Percentiles rank a stretch among this genome's conserved stretches.
Evolutionary conservation across 2,797 vertebrate genomes (phyloP).

Genomic region (Poecile montanus): DNA sequence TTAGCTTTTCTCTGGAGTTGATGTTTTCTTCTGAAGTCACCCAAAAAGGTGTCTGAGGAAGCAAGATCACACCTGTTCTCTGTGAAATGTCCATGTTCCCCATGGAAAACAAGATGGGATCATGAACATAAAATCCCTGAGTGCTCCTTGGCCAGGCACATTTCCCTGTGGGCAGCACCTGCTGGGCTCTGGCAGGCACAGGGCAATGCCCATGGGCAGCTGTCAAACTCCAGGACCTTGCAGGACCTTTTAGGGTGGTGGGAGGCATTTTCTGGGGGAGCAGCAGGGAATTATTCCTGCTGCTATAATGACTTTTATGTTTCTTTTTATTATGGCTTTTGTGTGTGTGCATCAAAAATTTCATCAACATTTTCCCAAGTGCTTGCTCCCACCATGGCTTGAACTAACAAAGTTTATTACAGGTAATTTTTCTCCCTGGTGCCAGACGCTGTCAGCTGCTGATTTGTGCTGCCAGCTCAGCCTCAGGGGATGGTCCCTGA

Average conservation of each 20-base stretch:
- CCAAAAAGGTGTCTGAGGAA: background rate
- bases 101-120: background rate
- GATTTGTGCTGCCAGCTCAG: background rate
- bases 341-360: background rate
- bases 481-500: background rate
- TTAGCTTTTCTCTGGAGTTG: background rate
- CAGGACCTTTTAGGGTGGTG: background rate
- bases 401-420: background rate
- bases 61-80: background rate
- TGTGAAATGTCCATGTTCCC: background rate
- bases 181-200: background rate
- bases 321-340: background rate
- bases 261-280: background rate
- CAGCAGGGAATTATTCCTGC: background rate
- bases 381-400: background rate
- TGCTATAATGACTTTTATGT: background rate
- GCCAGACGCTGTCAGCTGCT: background rate
- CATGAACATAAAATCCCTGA: rapidly evolving
- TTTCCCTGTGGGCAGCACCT: background rate
- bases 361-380: background rate
- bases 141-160: background rate
- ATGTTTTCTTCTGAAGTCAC: background rate
- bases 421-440: background rate
- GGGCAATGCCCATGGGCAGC: rapidly evolving
- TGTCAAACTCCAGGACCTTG: background rate